Percentiles rank a stretch among this genome's conserved stretches.
phyloP scores from a whole-genome alignment of 2,888 invertebrate genomes.

The Harmothoe impar region DNA sequence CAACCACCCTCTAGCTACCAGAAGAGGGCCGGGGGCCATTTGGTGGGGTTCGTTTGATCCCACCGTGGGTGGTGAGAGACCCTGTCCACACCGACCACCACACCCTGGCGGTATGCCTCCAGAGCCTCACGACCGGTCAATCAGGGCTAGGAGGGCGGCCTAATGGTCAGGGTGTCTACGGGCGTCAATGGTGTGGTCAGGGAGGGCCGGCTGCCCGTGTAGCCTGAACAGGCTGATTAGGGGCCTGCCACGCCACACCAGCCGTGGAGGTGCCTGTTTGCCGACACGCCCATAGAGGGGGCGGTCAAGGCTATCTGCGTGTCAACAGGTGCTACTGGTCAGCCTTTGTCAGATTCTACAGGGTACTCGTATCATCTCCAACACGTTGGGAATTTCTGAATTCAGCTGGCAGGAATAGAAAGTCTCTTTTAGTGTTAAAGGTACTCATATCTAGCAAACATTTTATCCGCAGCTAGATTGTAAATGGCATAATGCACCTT shows the following conservation, averaged over 20 bases:
- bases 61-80: no score
- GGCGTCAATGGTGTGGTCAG: neutral
- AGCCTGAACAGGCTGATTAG: neutral
- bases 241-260: neutral
- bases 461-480: no score
- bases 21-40: neutral
- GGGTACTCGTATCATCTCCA: no score
- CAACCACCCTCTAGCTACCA: neutral
- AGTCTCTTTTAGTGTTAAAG: no score
- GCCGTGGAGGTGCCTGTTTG: slow-evolving; percentile 21
- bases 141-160: neutral
- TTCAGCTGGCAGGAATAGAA: no score
- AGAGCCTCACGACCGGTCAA: neutral
- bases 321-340: neutral
- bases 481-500: no score
- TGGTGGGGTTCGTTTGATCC: neutral
- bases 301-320: neutral
- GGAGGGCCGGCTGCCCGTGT: neutral
- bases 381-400: no score
- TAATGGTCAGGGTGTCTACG: slow-evolving; percentile 26
- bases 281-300: neutral
- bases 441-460: no score
- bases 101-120: neutral
- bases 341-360: neutral
- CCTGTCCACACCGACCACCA: neutral